Evolutionary conservation across 2,888 invertebrate genomes (phyloP), one percentile per base, ranked within the genome.

Genomic region (Apamea epomidion): DNA sequence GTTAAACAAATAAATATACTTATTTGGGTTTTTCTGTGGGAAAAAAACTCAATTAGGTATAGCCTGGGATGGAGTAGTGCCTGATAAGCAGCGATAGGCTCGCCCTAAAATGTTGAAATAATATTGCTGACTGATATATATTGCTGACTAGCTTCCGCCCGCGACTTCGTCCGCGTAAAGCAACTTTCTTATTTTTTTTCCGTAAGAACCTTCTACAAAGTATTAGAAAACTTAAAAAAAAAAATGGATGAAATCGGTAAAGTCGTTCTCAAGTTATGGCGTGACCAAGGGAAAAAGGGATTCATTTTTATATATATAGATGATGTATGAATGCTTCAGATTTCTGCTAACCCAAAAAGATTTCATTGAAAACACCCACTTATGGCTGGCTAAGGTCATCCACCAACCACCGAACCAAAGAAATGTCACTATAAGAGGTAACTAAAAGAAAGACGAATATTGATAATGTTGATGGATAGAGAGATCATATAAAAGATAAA

Each of bases 41-140:
- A 74, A 65, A 84, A 60, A 32, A 42, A 18, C 32, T 45, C 29
- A 51, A 64, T 74, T 70, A 54, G 29, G 10, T 79, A 48, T 42
- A 58, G 74, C n/a, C 12, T 16, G 58, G 70, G 4, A 73, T 81
- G n/a, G n/a, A 84, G 29, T 54, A 62, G 45, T 58, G 42, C 21
- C 62, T 42, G 85, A 81, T 81, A 83, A 81, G 54, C 74, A 68
- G 67, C 58, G 62, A 83, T 62, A 58, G 37, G 37, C 54, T 81
- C 14, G 65, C 54, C 37, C 64, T 54, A 60, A 60, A 25, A 45
- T 37, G 18, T 68, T 78, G 58, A 67, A 67, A 45, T 45, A 25
- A 51, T 64, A 21, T 60, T 60, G 25, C 14, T 58, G 42, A 12
- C 29, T 42, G 58, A 6, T 45, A 45, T 1, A 32, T 32, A 32